These are phyloP conservation scores for Herpetotheres cachinnans DNA, from an alignment of 2,113 vertebrate species.

Conservation along the genomic window DNA sequence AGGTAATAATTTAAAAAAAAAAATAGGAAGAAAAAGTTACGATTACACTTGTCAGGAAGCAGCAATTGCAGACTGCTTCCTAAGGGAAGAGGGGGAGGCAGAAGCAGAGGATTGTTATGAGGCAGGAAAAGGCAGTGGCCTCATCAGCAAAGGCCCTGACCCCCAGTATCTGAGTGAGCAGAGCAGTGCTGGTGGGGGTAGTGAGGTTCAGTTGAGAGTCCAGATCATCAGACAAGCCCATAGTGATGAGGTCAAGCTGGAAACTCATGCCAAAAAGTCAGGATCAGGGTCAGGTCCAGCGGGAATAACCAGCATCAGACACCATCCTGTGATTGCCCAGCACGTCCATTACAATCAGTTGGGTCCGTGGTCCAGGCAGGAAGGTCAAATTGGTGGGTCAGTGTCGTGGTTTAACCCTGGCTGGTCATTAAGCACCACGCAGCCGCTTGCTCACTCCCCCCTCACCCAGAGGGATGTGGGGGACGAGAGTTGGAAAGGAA, in stretches of 20 bases:
- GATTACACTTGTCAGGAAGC: neutral
- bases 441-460: too few species aligned
- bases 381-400: neutral
- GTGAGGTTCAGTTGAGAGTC: neutral
- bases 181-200: neutral
- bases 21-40: neutral
- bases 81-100: neutral
- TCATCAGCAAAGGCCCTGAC: neutral
- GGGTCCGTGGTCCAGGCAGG: neutral
- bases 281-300: neutral
- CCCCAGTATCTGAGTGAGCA: neutral
- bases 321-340: neutral
- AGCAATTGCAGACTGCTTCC: neutral
- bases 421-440: too few species aligned
- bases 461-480: too few species aligned
- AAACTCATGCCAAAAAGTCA: neutral
- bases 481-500: too few species aligned
- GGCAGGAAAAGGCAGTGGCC: neutral
- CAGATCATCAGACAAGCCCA: neutral
- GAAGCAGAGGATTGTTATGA: neutral
- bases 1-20: constrained; percentile 72
- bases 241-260: neutral
- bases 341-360: neutral
- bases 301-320: neutral
- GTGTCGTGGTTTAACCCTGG: too few species aligned